Evolutionary conservation across 1,140 invertebrate species (phyloP).

Genomic region (Helicoverpa armigera): DNA sequence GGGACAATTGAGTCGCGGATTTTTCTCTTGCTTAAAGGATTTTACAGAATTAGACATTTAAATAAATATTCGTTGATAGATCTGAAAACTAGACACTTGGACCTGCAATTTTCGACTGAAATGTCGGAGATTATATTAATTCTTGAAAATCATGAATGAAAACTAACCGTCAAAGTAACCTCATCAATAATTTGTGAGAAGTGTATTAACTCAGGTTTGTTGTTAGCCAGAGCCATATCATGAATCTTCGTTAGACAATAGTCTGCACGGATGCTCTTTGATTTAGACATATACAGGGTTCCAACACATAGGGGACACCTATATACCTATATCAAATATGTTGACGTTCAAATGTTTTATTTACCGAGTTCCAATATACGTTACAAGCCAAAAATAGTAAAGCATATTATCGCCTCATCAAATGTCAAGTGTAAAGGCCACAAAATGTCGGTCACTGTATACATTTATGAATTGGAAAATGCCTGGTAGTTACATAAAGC

Average conservation of each 20-base stretch:
- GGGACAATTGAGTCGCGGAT: background rate
- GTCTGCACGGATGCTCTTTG: background rate
- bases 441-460: background rate
- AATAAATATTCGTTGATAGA: too few species aligned
- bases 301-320: background rate
- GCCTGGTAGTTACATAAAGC: background rate
- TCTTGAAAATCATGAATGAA: too few species aligned
- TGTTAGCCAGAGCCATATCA: background rate
- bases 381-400: background rate
- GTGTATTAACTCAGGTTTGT: background rate
- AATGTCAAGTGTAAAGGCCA: background rate
- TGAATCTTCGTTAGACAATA: background rate
- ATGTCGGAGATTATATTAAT: too few species aligned
- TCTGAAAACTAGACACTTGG: too few species aligned
- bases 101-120: too few species aligned
- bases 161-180: too few species aligned
- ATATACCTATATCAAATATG: too few species aligned
- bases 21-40: too few species aligned
- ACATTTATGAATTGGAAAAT: constrained; percentile 7
- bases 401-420: background rate
- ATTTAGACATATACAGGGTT: background rate
- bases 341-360: background rate
- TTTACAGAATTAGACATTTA: too few species aligned
- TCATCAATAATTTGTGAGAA: background rate
- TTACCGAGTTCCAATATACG: background rate